Percentiles rank a stretch among this genome's conserved stretches.
These are phyloP conservation scores for Pyrocoelia pectoralis DNA, from an alignment of 2,888 invertebrate species.

Conservation along the genomic window DNA sequence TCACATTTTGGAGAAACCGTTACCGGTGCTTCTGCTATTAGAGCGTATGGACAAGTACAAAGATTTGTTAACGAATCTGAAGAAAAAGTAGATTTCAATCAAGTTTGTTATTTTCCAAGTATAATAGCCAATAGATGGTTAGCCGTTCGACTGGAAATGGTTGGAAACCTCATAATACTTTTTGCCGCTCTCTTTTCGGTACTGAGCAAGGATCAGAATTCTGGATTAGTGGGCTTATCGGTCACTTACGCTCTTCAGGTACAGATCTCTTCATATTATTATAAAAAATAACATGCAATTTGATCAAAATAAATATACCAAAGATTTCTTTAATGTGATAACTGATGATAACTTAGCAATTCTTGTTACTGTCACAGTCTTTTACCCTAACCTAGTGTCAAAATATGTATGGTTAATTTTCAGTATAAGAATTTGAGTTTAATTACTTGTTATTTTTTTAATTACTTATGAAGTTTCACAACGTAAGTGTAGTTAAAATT, in stretches of 20 bases:
- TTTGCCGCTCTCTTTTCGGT: conserved; percentile 95
- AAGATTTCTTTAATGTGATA: too few species aligned
- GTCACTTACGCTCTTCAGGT: conserved; percentile 89
- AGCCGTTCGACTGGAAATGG: conserved; percentile 93
- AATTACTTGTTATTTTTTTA: too few species aligned
- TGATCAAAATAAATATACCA: too few species aligned
- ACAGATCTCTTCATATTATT: too few species aligned
- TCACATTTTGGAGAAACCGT: conserved; percentile 97
- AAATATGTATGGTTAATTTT: too few species aligned
- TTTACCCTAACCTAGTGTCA: too few species aligned
- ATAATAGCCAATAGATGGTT: conserved; percentile 96
- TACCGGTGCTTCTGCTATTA: conserved; percentile 83
- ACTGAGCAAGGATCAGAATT: conserved; percentile 72
- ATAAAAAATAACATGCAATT: too few species aligned
- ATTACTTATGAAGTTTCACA: too few species aligned
- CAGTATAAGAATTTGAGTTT: too few species aligned
- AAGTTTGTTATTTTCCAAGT: conserved; percentile 91
- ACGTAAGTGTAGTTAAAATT: too few species aligned
- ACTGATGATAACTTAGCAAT: too few species aligned
- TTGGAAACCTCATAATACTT: conserved; percentile 94
- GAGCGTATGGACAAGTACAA: conserved; percentile 83
- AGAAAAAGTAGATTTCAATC: conserved; percentile 89
- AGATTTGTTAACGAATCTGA: conserved; percentile 92
- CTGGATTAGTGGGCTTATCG: conserved; percentile 88
- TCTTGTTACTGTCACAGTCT: too few species aligned